These are phyloP conservation scores for Catocala sponsa DNA, from an alignment of 2,888 invertebrate species.

Conservation along the genomic window DNA sequence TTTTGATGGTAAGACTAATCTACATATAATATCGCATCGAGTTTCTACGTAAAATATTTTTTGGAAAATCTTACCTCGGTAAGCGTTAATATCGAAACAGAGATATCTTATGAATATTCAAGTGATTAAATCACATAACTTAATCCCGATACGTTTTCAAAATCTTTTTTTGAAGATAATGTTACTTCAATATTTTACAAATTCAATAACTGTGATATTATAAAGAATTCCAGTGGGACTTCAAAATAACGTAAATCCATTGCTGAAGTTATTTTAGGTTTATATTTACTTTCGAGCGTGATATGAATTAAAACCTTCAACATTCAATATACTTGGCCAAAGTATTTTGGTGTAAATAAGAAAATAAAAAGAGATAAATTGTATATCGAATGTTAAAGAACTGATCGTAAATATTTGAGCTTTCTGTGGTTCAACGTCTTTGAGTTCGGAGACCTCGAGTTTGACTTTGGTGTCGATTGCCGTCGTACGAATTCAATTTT, in stretches of 20 bases:
- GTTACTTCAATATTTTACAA: no score
- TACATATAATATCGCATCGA: no score
- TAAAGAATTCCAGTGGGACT: not conserved
- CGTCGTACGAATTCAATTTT: not conserved
- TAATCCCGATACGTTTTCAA: no score
- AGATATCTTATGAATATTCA: no score
- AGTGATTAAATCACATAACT: no score
- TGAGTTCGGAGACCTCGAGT: not conserved
- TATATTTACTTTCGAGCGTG: conserved; percentile 1
- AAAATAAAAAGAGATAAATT: conserved; percentile 14
- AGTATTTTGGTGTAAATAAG: not conserved
- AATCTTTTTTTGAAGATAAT: no score
- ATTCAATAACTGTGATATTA: no score
- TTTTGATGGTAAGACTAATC: no score
- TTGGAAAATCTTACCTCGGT: no score
- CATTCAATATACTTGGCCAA: no score
- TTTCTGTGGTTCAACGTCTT: conserved; percentile 16
- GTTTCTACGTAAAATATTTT: no score
- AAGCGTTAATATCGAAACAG: no score
- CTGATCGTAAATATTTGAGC: conserved; percentile 19
- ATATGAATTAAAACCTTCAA: not conserved
- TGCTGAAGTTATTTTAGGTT: not conserved
- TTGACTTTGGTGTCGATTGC: not conserved
- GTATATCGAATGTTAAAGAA: conserved; percentile 12
- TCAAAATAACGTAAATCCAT: not conserved